phyloP scores from a whole-genome alignment of 2,113 vertebrate species.

The Petrocephalus zakoni region DNA sequence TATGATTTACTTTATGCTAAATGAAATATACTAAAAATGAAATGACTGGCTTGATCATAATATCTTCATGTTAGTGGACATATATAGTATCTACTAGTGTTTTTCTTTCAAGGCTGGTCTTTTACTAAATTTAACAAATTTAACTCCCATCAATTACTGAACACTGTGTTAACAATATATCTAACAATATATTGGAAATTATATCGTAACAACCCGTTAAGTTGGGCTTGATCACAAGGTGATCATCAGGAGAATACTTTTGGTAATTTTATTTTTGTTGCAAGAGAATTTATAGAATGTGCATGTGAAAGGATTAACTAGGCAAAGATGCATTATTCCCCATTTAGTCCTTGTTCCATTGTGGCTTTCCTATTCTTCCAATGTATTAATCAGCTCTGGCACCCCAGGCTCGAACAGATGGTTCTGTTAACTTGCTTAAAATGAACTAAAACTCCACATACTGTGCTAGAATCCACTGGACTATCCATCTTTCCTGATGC shows the following conservation, averaged over 20 bases:
- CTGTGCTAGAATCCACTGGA: slow-evolving; percentile 53
- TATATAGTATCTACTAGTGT: background rate
- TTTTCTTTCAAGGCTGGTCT: background rate
- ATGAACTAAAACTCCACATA: slow-evolving; percentile 52
- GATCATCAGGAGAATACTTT: slow-evolving; percentile 26
- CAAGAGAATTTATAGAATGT: slow-evolving; percentile 64
- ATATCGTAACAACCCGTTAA: slow-evolving; percentile 8
- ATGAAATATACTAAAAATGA: background rate
- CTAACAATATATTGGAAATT: background rate
- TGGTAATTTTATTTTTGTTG: slow-evolving; percentile 47
- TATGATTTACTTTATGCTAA: background rate
- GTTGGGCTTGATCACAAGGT: background rate
- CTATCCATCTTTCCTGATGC: slow-evolving; percentile 51
- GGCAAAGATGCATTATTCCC: slow-evolving; percentile 51
- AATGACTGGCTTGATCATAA: background rate
- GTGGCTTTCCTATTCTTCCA: slow-evolving; percentile 59
- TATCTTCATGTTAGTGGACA: background rate
- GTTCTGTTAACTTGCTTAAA: slow-evolving; percentile 57
- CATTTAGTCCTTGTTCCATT: slow-evolving; percentile 48
- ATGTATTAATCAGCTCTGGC: slow-evolving; percentile 68
- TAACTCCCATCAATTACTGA: background rate
- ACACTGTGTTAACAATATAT: too few species aligned
- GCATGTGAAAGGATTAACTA: slow-evolving; percentile 61
- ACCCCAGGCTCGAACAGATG: slow-evolving; percentile 59
- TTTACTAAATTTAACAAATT: background rate